Evolutionary conservation across 2,888 invertebrate genomes (phyloP), one percentile per base, ranked within the genome.

Genomic region (Mythimna lalbum): DNA sequence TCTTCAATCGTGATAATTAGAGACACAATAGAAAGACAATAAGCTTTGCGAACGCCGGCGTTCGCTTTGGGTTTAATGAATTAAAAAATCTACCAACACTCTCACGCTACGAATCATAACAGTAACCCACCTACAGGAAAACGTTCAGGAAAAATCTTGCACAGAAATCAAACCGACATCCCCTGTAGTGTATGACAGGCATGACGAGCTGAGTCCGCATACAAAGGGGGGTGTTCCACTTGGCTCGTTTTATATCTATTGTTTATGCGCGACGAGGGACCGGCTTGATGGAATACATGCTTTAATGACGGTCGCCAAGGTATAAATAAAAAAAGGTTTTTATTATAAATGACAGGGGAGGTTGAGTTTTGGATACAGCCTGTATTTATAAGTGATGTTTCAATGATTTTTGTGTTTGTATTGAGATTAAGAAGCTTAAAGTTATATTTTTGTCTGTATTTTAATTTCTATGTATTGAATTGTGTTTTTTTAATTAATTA

Each of bases 171-270:
- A 79, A 78, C 74, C 65, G 47, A 53, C 87, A 73, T 91, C 92
- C 72, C 92, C 93, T 94, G 92, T 95, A 92, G 79, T 87, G 88
- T 80, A 81, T 82, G 91, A 89, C 90, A 88, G 86, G 89, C 91
- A 89, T 92, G 93, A 92, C 93, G 90, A 87, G 93, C 94, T 94
- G 94, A 94, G 90, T 93, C 91, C 88, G 89, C 91, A 89, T 88
- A 88, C 84, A 87, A 89, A 73, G 93, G 95, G 95, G 95, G 95
- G 95, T 92, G 95, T 95, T 95, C 93, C 95, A 93, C 92, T 93
- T 88, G 87, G 92, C 92, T 95, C 91, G 94, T 92, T 95, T 95
- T 94, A 95, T 94, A 93, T 93, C 92, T 92, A 93, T 94, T 94
- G 94, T 94, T 94, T 94, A 93, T 93, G 92, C 89, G 90, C 87